Conservation (phyloP, 2,888 invertebrate species). For the Metacarcinus magister region DNA sequence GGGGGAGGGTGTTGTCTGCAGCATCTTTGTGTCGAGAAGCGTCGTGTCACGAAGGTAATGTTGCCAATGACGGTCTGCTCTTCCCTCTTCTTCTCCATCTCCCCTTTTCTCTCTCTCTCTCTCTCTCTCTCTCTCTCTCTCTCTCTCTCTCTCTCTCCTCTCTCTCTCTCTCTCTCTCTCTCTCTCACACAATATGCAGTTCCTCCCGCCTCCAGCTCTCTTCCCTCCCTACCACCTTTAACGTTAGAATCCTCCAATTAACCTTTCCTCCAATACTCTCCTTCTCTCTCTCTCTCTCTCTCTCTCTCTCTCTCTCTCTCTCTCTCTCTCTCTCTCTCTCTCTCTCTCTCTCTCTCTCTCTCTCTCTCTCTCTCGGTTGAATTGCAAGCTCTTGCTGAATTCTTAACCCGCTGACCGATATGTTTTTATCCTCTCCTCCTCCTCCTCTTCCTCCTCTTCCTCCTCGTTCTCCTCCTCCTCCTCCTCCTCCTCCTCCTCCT, state of each 20-base stretch:
- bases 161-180: background rate
- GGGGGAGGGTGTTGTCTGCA: background rate
- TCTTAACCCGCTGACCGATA: background rate
- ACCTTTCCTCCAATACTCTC: background rate
- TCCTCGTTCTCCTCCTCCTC: background rate
- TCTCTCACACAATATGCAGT: background rate
- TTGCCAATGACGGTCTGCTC: conserved; percentile 54
- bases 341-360: conserved; percentile 51
- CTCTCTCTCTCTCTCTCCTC: background rate
- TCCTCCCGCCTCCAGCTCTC: background rate
- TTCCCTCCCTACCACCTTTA: background rate
- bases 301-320: conserved; percentile 22
- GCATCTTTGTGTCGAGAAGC: conserved; percentile 41
- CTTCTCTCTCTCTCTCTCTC: conserved; percentile 36
- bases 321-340: conserved; percentile 56
- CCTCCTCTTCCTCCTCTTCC: background rate
- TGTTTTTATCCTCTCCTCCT: background rate
- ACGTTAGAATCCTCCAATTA: background rate
- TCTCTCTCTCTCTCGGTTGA: background rate
- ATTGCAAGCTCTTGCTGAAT: background rate
- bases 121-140: conserved; percentile 50
- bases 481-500: background rate
- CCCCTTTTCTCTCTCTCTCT: background rate
- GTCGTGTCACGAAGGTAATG: conserved; percentile 50
- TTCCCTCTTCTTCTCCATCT: too few relatives aligned